Evolutionary conservation across 2,888 invertebrate genomes (phyloP).

Genomic region (Aphodius sticticus): DNA sequence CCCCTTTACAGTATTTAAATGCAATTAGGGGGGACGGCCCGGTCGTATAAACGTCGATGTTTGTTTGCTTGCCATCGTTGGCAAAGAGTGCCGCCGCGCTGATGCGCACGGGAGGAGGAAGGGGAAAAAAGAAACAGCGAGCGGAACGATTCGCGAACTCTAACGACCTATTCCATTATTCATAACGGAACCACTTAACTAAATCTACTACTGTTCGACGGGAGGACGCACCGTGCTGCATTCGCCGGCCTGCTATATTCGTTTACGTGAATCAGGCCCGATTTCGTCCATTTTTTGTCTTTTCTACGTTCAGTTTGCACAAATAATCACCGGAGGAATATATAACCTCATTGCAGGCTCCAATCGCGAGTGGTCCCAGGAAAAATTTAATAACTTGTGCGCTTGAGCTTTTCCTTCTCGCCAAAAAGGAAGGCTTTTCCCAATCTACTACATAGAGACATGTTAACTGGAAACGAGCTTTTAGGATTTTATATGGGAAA

Average conservation of each 20-base stretch:
- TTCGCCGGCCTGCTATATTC: not conserved
- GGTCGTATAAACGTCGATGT: not conserved
- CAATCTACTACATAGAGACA: too few species aligned
- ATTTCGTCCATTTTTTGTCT: not conserved
- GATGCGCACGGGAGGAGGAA: not conserved
- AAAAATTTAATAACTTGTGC: not conserved
- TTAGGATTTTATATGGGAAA: too few species aligned
- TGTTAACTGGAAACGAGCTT: too few species aligned
- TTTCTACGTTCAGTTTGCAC: not conserved
- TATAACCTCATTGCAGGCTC: not conserved
- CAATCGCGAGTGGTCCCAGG: not conserved
- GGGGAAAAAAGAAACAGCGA: not conserved
- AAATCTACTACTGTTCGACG: slow-evolving; percentile 23
- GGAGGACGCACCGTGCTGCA: not conserved
- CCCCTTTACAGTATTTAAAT: not conserved
- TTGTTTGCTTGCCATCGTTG: not conserved
- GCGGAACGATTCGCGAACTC: slow-evolving; percentile 9
- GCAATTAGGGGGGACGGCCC: not conserved
- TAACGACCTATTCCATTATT: slow-evolving; percentile 25
- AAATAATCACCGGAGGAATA: not conserved
- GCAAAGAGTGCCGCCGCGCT: slow-evolving; percentile 4
- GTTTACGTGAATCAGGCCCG: not conserved
- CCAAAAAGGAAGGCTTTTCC: too few species aligned
- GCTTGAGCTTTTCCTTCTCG: not conserved
- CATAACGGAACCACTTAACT: slow-evolving; percentile 25